These are phyloP conservation scores for Vulpes vulpes DNA, from an alignment of 2,113 vertebrate genomes.

Conservation along the genomic window DNA sequence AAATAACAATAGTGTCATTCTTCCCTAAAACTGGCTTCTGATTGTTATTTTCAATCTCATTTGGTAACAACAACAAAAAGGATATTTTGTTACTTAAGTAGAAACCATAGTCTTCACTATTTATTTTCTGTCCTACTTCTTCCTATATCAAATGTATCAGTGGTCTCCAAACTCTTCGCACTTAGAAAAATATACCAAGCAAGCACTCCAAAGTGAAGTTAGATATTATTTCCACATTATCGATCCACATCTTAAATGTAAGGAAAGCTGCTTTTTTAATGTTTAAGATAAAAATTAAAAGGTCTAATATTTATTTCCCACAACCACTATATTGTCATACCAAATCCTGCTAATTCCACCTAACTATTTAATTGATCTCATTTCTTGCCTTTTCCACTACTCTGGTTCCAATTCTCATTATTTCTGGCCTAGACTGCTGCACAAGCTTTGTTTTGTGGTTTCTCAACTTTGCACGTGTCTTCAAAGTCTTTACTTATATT, in stretches of 20 bases:
- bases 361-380: background rate
- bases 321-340: background rate
- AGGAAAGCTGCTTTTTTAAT: background rate
- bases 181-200: background rate
- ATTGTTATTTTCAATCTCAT: background rate
- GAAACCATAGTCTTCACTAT: background rate
- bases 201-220: background rate
- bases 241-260: background rate
- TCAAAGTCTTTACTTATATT: background rate
- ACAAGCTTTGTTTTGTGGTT: background rate
- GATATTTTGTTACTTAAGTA: background rate
- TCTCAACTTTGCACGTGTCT: background rate
- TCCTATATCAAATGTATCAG: background rate
- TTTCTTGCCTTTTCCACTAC: background rate
- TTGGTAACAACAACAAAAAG: background rate
- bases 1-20: background rate
- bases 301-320: background rate
- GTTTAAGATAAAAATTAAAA: background rate
- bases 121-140: background rate
- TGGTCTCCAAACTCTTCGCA: background rate
- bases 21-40: background rate
- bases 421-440: background rate
- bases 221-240: background rate
- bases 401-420: background rate
- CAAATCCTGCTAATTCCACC: background rate